Conservation (phyloP, 2,797 vertebrate species). For the Siniperca obscura region DNA sequence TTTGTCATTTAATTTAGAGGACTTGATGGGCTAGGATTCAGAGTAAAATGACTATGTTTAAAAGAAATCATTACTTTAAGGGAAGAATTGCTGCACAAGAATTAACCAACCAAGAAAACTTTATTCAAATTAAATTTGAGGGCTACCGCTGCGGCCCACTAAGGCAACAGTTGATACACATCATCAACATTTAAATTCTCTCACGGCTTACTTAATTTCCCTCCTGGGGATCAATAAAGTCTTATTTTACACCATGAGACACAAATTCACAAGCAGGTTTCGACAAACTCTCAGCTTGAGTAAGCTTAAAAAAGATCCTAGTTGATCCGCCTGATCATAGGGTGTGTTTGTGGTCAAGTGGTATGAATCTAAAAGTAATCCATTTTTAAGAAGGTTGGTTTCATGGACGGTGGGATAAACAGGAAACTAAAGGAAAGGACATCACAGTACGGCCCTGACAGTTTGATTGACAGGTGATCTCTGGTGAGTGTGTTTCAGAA, state of each 20-base stretch:
- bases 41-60: neutral
- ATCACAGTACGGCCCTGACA: fast-evolving
- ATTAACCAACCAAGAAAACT: conserved; percentile 19
- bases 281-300: neutral
- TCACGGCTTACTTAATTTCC: neutral
- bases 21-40: neutral
- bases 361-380: neutral
- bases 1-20: neutral
- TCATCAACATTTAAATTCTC: conserved; percentile 6
- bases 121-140: conserved; percentile 6
- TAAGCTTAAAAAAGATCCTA: neutral
- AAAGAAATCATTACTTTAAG: conserved; percentile 15
- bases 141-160: neutral
- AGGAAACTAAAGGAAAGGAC: neutral
- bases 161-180: conserved; percentile 1
- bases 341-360: neutral
- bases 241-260: neutral
- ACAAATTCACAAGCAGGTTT: conserved; percentile 8
- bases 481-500: neutral
- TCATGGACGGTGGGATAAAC: neutral
- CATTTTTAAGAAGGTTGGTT: no score
- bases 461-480: conserved; percentile 6
- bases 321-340: neutral
- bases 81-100: neutral
- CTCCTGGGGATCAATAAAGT: conserved; percentile 19